These are phyloP conservation scores for Periophthalmus modestus DNA, from an alignment of 2,113 vertebrate genomes.

Conservation along the genomic window DNA sequence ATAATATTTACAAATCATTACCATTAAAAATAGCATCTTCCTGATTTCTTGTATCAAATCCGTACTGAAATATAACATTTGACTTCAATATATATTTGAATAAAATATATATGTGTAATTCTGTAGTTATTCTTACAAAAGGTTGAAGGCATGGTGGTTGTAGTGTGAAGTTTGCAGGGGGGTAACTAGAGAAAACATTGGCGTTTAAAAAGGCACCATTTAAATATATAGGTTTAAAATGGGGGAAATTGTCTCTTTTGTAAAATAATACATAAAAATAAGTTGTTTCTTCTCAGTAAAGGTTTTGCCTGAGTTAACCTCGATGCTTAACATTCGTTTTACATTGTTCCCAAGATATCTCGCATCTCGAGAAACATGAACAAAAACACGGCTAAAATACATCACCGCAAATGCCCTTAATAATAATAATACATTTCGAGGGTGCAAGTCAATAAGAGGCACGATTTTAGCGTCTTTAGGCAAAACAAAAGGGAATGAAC, in stretches of 20 bases:
- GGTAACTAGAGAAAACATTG: conserved; percentile 31
- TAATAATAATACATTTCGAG: background rate
- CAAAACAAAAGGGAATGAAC: conserved; percentile 39
- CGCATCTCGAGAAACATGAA: background rate
- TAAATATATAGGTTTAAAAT: conserved; percentile 39
- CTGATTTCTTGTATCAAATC: conserved; percentile 71
- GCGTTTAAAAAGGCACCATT: conserved; percentile 72
- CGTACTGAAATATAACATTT: conserved; percentile 74
- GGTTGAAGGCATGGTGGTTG: conserved; percentile 57
- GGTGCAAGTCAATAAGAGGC: conserved; percentile 45
- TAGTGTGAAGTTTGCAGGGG: conserved; percentile 35
- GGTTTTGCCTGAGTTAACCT: conserved; percentile 68
- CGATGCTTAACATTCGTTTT: conserved; percentile 48
- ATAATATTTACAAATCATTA: conserved; percentile 67
- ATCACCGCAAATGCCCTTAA: conserved; percentile 56
- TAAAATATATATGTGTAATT: conserved; percentile 71
- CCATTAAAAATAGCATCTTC: conserved; percentile 69
- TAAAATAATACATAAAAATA: conserved; percentile 53
- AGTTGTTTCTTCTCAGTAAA: conserved; percentile 43
- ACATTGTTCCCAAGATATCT: conserved; percentile 13
- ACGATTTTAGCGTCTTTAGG: conserved; percentile 10
- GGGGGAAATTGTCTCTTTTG: conserved; percentile 15
- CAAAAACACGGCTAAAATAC: conserved; percentile 12
- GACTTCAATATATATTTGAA: conserved; percentile 67
- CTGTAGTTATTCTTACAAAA: conserved; percentile 56